Base-by-base conservation (phyloP, 1,140 invertebrate genomes). In the Sarcophaga peregrina region DNA sequence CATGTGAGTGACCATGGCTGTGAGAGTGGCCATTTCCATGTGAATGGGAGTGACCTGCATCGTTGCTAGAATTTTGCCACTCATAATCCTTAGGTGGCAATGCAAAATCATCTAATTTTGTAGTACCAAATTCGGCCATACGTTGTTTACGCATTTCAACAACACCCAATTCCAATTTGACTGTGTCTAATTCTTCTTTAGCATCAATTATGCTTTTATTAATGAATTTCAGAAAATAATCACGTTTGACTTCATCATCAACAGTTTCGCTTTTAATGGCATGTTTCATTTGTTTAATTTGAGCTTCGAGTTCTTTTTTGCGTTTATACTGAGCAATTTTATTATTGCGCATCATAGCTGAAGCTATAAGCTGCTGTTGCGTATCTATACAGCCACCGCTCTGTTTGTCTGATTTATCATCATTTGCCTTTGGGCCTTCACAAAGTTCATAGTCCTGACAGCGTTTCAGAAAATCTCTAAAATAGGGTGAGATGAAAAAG, bases 291-390 rank as follows among this genome's bases (percentile, higher is more conserved):
- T 91, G 91, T 50, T 92, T 89, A 20, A 98, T 91, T 90, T 94
- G 93, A 8, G 92, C 91, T 86, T 97, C 93, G 13, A 97, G 89
- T 84, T 95, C 95, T 89, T 98, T 97, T 88, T 95, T 93, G 88
- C 96, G 93, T 82, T 94, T 94, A 86, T 94, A 98, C 85, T 94
- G 92, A 86, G 95, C 93, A 73, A 98, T 95, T 92, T 98, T 97
- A 83, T 92, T 91, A 83, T 94, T 93, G 82, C 95, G 91, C 75
- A 92, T 91, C 74, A 90, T 91, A 3, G 93, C 92, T 83, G 92
- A 85, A 68, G 87, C 83, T 58, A 88, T 84, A 13, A 92, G 81
- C 76, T 88, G 74, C 11, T 90, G 87, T 13, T 91, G 84, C 82
- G 91, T 88, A 80, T 68, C 80, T 84, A 10, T 83, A 84, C 83